A percentile compares a stretch with the other conserved stretches of the same genome.
phyloP scores from a whole-genome alignment of 1,140 invertebrate genomes.

The Bombus vancouverensis region DNA sequence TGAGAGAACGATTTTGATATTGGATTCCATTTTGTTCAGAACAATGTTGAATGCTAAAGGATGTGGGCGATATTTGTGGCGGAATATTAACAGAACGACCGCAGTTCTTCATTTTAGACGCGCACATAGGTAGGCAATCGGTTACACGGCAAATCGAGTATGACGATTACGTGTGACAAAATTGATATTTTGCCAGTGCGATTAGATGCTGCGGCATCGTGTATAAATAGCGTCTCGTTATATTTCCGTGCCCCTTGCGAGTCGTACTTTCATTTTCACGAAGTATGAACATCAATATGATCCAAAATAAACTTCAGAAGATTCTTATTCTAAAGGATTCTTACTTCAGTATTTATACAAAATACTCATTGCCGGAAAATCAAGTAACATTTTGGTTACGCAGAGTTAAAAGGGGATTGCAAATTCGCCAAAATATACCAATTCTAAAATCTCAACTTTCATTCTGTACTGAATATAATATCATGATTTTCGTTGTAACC shows the following conservation, averaged over 20 bases:
- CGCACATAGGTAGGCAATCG: not conserved
- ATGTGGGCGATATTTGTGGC: not conserved
- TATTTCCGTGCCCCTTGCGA: not conserved
- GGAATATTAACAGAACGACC: not conserved
- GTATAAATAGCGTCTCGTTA: conserved; percentile 8
- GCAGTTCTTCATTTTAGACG: not conserved
- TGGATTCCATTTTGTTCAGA: not conserved
- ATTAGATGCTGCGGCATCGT: not conserved
- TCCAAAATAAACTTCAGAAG: too few relatives aligned
- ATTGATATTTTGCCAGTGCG: conserved; percentile 33
- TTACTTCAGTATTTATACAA: too few relatives aligned
- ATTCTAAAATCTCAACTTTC: too few relatives aligned
- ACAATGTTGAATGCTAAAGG: not conserved
- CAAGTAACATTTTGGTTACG: too few relatives aligned
- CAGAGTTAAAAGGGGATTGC: too few relatives aligned
- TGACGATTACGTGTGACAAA: conserved; percentile 8
- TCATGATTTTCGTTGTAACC: not conserved
- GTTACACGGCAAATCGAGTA: conserved; percentile 28
- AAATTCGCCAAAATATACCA: too few relatives aligned
- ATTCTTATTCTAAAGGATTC: too few relatives aligned
- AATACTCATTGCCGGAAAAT: too few relatives aligned
- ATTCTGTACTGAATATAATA: too few relatives aligned
- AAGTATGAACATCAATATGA: not conserved
- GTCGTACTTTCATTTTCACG: not conserved
- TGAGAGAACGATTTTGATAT: not conserved